Evolutionary conservation across 2,113 vertebrate genomes (phyloP).

Genomic region (Rhynchomys soricoides): DNA sequence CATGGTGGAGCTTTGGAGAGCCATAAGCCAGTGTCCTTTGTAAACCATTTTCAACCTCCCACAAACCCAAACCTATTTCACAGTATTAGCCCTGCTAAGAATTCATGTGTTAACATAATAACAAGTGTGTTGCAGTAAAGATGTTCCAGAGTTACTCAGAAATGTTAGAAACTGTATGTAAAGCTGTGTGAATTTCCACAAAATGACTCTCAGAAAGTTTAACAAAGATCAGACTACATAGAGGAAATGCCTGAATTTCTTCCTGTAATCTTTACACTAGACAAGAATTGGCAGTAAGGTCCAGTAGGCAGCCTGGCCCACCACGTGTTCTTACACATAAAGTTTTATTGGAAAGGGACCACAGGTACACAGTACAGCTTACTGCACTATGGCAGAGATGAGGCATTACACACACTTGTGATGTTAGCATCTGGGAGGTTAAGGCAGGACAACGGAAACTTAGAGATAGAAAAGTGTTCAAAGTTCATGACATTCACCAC

Average conservation of each 20-base stretch:
- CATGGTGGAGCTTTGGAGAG: background rate
- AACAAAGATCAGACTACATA: background rate
- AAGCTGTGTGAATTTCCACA: background rate
- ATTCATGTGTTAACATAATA: background rate
- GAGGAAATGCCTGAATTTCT: background rate
- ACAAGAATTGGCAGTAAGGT: background rate
- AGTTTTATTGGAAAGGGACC: background rate
- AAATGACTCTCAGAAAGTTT: slow-evolving; percentile 2
- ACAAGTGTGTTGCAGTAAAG: background rate
- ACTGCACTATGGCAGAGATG: background rate
- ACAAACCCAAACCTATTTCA: background rate
- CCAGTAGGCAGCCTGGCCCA: background rate
- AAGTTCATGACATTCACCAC: background rate
- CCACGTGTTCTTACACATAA: background rate
- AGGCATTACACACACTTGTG: background rate
- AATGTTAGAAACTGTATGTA: background rate
- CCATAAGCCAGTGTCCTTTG: background rate
- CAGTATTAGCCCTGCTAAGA: background rate
- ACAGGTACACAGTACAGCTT: background rate
- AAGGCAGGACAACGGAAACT: background rate
- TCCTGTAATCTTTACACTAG: background rate
- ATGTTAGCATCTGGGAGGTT: background rate
- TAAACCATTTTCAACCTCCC: background rate
- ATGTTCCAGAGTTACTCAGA: background rate
- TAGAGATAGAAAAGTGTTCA: background rate